phyloP scores from a whole-genome alignment of 2,113 vertebrate species.

The Sciurus niger region DNA sequence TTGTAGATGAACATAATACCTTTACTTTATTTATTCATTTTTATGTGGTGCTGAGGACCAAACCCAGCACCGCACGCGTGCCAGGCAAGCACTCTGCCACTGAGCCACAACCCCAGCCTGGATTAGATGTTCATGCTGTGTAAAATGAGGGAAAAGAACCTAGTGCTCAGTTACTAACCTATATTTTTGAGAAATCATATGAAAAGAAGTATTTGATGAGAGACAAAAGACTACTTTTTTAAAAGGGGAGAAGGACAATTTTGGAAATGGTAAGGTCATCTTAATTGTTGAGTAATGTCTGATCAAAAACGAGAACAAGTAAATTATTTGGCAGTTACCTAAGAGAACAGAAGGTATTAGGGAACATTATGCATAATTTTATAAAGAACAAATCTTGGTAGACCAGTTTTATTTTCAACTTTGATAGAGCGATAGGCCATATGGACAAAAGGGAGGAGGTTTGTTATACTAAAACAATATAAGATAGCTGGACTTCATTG shows the following conservation, averaged over 20 bases:
- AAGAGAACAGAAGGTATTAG: conserved; percentile 80
- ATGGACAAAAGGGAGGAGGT: conserved; percentile 73
- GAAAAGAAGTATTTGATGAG: conserved; percentile 63
- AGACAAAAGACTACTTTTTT: conserved; percentile 36
- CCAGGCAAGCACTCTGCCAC: too few species aligned
- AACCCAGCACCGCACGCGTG: too few species aligned
- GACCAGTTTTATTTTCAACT: conserved; percentile 75
- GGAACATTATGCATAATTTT: conserved; percentile 79
- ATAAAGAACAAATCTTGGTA: conserved; percentile 79
- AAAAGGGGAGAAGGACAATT: conserved; percentile 37
- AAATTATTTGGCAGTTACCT: conserved; percentile 82
- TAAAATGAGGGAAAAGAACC: not conserved
- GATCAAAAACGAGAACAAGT: conserved; percentile 65
- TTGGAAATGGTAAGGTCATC: conserved; percentile 54
- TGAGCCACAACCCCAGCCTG: too few species aligned
- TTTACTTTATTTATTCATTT: too few species aligned
- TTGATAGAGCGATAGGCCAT: conserved; percentile 69
- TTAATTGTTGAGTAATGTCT: conserved; percentile 72
- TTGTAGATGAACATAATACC: too few species aligned
- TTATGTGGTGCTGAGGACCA: too few species aligned
- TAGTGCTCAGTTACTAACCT: conserved; percentile 21
- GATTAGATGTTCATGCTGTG: conserved; percentile 22
- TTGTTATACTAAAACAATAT: conserved; percentile 67
- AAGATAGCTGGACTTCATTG: conserved; percentile 59
- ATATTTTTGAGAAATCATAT: conserved; percentile 54